These are phyloP conservation scores for Dyspetes luteomarginatus DNA, from an alignment of 2,888 invertebrate species.

Conservation along the genomic window DNA sequence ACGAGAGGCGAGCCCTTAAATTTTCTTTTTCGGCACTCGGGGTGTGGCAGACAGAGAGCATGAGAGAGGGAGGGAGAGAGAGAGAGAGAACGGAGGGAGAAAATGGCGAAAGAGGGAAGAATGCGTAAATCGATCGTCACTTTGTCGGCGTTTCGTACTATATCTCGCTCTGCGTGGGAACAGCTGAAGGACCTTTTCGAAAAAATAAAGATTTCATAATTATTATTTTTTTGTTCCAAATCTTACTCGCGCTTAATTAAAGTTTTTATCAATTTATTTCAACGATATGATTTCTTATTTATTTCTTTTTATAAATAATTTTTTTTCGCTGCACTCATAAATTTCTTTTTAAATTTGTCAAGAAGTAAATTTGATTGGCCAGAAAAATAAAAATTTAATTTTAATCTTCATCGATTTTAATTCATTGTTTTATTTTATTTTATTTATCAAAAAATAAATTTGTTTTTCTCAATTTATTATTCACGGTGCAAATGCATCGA, in stretches of 20 bases:
- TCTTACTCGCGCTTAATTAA: neutral
- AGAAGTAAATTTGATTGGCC: no score
- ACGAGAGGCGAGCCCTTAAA: neutral
- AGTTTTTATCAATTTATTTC: neutral
- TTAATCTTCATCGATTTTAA: no score
- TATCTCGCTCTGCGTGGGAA: no score
- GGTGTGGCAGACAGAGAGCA: constrained; percentile 31
- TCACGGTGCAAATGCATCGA: neutral
- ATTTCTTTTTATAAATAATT: neutral
- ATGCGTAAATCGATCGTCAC: constrained; percentile 54
- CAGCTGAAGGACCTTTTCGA: no score
- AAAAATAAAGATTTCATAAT: no score
- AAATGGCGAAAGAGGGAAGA: constrained; percentile 41
- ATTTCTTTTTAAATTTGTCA: neutral
- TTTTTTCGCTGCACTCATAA: neutral
- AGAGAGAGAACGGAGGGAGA: neutral
- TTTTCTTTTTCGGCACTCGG: neutral
- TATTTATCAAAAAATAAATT: neutral
- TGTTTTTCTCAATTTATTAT: neutral
- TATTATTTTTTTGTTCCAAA: neutral
- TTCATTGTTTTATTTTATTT: no score
- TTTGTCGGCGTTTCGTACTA: constrained; percentile 3
- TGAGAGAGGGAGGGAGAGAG: neutral
- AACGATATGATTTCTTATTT: neutral
- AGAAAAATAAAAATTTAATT: no score